Conservation (phyloP, 2,888 invertebrate species). For the Hirtodrosophila duncani region DNA sequence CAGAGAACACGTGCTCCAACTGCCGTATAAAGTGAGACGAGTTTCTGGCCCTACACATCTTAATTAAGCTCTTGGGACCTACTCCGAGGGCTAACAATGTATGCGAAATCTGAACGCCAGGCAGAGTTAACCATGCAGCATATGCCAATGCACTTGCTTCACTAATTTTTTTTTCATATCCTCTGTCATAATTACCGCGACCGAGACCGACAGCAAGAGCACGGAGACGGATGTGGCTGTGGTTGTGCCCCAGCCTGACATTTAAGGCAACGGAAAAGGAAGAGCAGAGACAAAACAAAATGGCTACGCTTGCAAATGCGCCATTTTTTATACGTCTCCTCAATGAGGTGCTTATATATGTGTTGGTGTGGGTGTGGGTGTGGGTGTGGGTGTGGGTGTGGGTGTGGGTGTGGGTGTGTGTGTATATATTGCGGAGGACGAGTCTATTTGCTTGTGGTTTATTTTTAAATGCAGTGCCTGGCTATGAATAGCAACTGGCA, state of each 20-base stretch:
- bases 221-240: slow-evolving; percentile 24
- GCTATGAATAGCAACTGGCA: slow-evolving; percentile 57
- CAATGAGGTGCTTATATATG: neutral
- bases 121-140: slow-evolving; percentile 5
- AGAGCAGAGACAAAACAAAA: slow-evolving; percentile 65
- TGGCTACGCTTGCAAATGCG: slow-evolving; percentile 62
- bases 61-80: slow-evolving; percentile 66
- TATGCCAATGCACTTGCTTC: slow-evolving; percentile 29
- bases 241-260: slow-evolving; percentile 55
- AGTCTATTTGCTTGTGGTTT: slow-evolving; percentile 63
- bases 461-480: slow-evolving; percentile 60
- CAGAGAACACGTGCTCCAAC: slow-evolving; percentile 13
- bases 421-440: slow-evolving; percentile 7
- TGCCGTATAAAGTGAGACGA: slow-evolving; percentile 41
- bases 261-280: slow-evolving; percentile 66
- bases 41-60: slow-evolving; percentile 51
- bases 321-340: slow-evolving; percentile 43
- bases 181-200: slow-evolving; percentile 52
- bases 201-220: neutral
- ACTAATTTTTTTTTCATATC: slow-evolving; percentile 59
- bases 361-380: slow-evolving; percentile 1
- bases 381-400: slow-evolving; percentile 1
- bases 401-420: neutral
- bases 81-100: slow-evolving; percentile 49
- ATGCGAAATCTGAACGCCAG: slow-evolving; percentile 55